A percentile compares a stretch with the other conserved stretches of the same genome.
Conservation (phyloP, 2,888 invertebrate genomes). For the Drosophila neonasuta region DNA sequence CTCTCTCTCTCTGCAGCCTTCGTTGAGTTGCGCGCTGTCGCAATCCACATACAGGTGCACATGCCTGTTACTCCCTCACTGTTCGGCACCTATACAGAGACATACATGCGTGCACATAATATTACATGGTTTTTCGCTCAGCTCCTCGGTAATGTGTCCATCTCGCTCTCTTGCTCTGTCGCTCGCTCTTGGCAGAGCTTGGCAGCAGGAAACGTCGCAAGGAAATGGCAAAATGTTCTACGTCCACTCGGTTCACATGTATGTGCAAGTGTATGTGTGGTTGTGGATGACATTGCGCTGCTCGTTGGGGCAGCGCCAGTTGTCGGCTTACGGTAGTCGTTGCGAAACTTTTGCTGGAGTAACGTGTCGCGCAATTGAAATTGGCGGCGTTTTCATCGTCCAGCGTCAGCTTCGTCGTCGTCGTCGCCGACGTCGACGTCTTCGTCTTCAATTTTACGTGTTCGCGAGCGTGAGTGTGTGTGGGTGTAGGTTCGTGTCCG, state of each 20-base stretch:
- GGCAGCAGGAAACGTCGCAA: conserved; percentile 71
- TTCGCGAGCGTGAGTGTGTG: conserved; percentile 38
- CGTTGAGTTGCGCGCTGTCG: conserved; percentile 68
- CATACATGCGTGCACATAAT: not conserved
- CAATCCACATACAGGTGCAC: conserved; percentile 37
- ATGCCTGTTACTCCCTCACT: conserved; percentile 29
- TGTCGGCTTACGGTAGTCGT: conserved; percentile 79
- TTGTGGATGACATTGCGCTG: conserved; percentile 71
- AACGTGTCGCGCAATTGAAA: conserved; percentile 79
- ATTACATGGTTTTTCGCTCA: conserved; percentile 33
- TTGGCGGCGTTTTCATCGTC: conserved; percentile 70
- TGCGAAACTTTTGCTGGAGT: conserved; percentile 82
- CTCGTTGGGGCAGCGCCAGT: conserved; percentile 73
- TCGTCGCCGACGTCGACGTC: conserved; percentile 30
- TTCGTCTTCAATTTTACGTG: conserved; percentile 36
- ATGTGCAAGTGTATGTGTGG: conserved; percentile 26
- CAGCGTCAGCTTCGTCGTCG: conserved; percentile 36
- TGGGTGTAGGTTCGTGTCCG: conserved; percentile 8
- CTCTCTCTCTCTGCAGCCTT: conserved; percentile 35
- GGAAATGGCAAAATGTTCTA: conserved; percentile 73
- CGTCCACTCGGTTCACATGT: conserved; percentile 56
- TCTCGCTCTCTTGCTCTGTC: conserved; percentile 18
- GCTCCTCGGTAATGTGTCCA: conserved; percentile 14
- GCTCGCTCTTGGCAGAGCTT: conserved; percentile 14
- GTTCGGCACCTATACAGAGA: conserved; percentile 25